Evolutionary conservation across 2,888 invertebrate genomes (phyloP), one percentile per base, ranked within the genome.

Genomic region (Nesidiocoris tenuis): DNA sequence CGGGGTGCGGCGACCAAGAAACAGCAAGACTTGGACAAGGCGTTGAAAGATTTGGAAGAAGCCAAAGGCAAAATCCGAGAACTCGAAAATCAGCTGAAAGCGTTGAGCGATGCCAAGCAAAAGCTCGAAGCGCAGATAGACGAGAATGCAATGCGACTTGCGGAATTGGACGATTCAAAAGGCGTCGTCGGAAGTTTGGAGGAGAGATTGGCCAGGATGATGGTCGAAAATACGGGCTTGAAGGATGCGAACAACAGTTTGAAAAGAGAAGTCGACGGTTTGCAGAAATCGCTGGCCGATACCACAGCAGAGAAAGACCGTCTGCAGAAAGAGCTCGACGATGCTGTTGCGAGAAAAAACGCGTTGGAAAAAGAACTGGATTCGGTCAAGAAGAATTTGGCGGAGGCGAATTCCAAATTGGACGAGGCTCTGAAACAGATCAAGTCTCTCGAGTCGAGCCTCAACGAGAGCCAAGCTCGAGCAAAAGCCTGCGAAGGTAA

Each of bases 331-430:
- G 19, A 61, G 12, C 57, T 72, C n/a, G 23, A 39, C 17, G 72
- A 63, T 2, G 39, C 16, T 12, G 7, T 23, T 9, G 63, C 18
- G 5, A 65, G 66, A 56, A 65, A 25, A 21, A 61, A 63, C 5
- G 54, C 61, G 12, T 22, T 24, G 17, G 55, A 75, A 68, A 39
- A 55, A n/a, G 75, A 77, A 63, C 55, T 55, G 22, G 57, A 77
- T 24, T 2, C 18, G 9, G 16, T 7, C 39, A 21, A 61, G 7
- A 61, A 61, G 12, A 24, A 66, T 39, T 65, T 74, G 19, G 63
- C 59, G 24, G 68, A 72, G n/a, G 23, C n/a, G 16, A 68, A 68
- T 24, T 16, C 0, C 2, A 64, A 74, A 23, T 59, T 22, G 9
- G 23, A 55, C 55, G 21, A 63, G 2, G 23, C 61, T 39, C 54